Evolutionary conservation across 2,797 vertebrate genomes (phyloP), one percentile per base, ranked within the genome.

Genomic region (Pempheris klunzingeri): DNA sequence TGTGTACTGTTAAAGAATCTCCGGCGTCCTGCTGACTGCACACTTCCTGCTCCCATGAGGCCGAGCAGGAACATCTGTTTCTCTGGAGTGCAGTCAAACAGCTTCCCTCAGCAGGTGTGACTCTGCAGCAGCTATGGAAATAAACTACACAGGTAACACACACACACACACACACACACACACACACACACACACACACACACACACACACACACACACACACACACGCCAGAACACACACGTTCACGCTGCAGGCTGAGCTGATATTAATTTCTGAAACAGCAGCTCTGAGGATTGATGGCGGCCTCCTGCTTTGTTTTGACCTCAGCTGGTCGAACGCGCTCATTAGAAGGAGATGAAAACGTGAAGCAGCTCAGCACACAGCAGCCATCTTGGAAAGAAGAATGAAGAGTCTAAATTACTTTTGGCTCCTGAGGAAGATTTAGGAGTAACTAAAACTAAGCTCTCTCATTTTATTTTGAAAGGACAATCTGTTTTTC

Each of bases 31-130:
- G 87, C 80, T 87, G 80, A 82, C 77, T 70, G 17, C 34, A 64
- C 58, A 60, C 71, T 72, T 74, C 41, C 34, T 53, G 71, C 30
- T 84, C 82, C 82, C 80, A 57, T 50, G 77, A 81, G 82, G 55
- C 69, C 30, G 22, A 26, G 66, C 60, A 49, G 78, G 54, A 77
- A 70, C 80, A 80, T 72, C 80, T 81, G 82, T 71, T 81, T 58
- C 76, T 67, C 47, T 71, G 71, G 75, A 80, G 64, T 10, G 2
- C 36, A 39, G 36, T 71, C 71, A 65, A 61, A 81, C 39, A 71
- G 44, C 60, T 52, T 63, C 67, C 44, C 72, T 64, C 85, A 82
- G 78, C 73, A 84, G 73, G 62, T 74, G 73, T 32, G 66, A 52
- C 44, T 58, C n/a, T 39, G 36, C 66, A 18, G 44, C 3, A 59